Conservation (phyloP, 2,888 invertebrate species). For the Abrostola triplasia region DNA sequence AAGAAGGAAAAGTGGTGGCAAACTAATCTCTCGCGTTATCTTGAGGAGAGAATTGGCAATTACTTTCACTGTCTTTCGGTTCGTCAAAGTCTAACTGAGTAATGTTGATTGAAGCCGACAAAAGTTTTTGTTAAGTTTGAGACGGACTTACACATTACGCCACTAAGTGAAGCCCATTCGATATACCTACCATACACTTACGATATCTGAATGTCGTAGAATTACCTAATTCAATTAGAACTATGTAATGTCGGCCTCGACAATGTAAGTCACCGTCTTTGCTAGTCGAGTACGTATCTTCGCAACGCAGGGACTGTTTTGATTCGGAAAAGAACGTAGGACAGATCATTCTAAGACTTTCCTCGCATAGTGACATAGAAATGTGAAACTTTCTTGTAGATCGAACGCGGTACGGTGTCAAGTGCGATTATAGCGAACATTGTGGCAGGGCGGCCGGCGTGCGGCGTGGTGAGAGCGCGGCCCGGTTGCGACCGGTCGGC, state of each 20-base stretch:
- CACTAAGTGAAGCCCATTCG: constrained; percentile 70
- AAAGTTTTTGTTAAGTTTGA: constrained; percentile 51
- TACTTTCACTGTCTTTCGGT: constrained; percentile 76
- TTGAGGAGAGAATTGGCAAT: constrained; percentile 70
- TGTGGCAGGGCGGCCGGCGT: constrained; percentile 74
- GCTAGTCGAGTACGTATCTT: constrained; percentile 50
- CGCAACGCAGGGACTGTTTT: constrained; percentile 39
- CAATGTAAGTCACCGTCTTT: constrained; percentile 42
- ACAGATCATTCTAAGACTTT: constrained; percentile 63
- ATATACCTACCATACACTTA: constrained; percentile 49
- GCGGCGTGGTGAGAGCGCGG: constrained; percentile 83
- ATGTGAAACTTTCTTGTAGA: constrained; percentile 86
- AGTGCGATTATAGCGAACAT: constrained; percentile 84
- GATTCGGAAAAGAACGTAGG: constrained; percentile 45
- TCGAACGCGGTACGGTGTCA: constrained; percentile 84
- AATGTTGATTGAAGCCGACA: constrained; percentile 55
- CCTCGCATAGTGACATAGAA: constrained; percentile 78
- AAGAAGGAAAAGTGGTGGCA: constrained; percentile 72
- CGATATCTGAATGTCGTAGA: constrained; percentile 63
- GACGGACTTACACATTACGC: constrained; percentile 37
- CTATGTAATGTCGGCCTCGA: constrained; percentile 69
- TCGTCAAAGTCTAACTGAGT: constrained; percentile 62
- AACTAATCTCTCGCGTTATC: constrained; percentile 74
- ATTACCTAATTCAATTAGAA: constrained; percentile 82
- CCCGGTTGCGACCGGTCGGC: constrained; percentile 88